Base-by-base conservation (phyloP, 1,140 invertebrate species). In the Bombus vancouverensis region DNA sequence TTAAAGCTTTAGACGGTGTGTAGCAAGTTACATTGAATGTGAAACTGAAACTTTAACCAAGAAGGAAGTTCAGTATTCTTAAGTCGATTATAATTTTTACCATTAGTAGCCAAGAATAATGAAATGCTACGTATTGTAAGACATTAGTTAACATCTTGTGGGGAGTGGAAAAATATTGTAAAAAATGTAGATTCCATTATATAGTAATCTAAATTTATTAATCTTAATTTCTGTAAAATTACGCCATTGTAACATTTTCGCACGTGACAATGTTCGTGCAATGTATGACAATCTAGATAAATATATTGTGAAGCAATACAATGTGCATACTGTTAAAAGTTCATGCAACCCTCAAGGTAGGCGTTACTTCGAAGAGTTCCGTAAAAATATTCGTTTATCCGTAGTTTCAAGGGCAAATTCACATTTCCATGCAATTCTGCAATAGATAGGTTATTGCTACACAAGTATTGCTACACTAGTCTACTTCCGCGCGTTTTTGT, bases 381-480 rank as follows among this genome's bases (percentile, higher is more conserved):
- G 68, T 25, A 81, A 81, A 22, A 8, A 37, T 22, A 53, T 53
- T 42, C 37, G 47, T 44, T 62, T 62, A n/a, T 25, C 79, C 15
- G 34, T 53, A 82, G 62, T 74, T 74, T 82, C 70, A 82, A 82
- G 80, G 80, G 39, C 6, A 74, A 4, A 74, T 9, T 15, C 22
- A 18, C 42, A 34, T n/a, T 65, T 82, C 44, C 28, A 25, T 22
- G 34, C 39, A n/a, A n/a, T 44, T 74, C 53, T 28, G 80, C 53
- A 74, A 82, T 22, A 53, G 39, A 32, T 22, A 37, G 15, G 4
- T n/a, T 15, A 62, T 72, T 28, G 53, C 39, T 44, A 34, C 34
- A n/a, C 13, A 34, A 34, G 22, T 13, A 79, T 79, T 47, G 37
- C 44, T 15, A 15, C 37, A 13, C 13, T 22, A 42, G 6, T 44